These are phyloP conservation scores for Forbesichthys papilliferus DNA, from an alignment of 2,113 vertebrate species.

Conservation along the genomic window DNA sequence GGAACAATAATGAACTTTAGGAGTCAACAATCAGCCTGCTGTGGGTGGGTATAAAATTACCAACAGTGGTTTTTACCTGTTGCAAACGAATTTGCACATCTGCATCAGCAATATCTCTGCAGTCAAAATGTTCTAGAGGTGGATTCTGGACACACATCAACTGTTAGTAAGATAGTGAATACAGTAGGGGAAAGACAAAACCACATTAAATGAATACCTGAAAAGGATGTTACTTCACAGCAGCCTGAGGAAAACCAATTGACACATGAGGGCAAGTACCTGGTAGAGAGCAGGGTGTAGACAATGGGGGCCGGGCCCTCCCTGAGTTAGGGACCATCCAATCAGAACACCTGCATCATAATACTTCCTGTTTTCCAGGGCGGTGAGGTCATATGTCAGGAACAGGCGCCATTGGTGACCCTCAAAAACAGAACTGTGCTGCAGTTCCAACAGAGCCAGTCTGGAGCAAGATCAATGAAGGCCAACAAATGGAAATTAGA, in stretches of 20 bases:
- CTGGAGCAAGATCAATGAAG: conserved; percentile 30
- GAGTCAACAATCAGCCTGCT: not conserved
- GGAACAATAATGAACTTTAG: too few relatives aligned
- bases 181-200: not conserved
- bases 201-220: not conserved
- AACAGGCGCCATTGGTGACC: conserved; percentile 59
- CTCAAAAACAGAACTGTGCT: conserved; percentile 62
- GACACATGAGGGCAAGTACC: conserved; percentile 27
- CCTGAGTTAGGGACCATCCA: conserved; percentile 69
- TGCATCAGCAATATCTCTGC: conserved; percentile 52
- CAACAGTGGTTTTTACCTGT: conserved; percentile 45
- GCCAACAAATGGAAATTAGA: not conserved
- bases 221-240: not conserved
- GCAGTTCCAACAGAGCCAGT: conserved; percentile 60
- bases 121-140: conserved; percentile 57
- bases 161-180: conserved; percentile 7
- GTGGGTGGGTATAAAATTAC: not conserved
- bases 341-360: conserved; percentile 65
- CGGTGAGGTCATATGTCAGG: conserved; percentile 61
- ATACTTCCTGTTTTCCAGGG: conserved; percentile 59
- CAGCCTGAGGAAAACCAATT: too few relatives aligned
- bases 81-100: conserved; percentile 51
- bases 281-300: conserved; percentile 64
- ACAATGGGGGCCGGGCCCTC: conserved; percentile 63
- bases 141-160: conserved; percentile 62